Evolutionary conservation across 2,888 invertebrate species (phyloP).

Genomic region (Phragmatobia fuliginosa): DNA sequence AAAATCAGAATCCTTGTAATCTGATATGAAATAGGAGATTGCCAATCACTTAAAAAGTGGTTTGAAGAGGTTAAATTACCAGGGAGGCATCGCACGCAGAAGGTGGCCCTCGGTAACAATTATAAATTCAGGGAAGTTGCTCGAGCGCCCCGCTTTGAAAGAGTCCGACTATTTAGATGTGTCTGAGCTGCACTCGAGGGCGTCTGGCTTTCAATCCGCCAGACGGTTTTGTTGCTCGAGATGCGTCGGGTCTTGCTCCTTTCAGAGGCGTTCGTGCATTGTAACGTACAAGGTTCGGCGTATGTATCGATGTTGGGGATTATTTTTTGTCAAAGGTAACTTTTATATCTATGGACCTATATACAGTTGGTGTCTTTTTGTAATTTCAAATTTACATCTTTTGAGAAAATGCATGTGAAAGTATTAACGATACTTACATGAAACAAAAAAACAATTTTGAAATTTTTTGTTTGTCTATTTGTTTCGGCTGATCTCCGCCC

Average conservation of each 20-base stretch:
- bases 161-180: slow-evolving; percentile 56
- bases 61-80: slow-evolving; percentile 43
- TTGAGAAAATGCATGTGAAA: too few species aligned
- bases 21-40: slow-evolving; percentile 23
- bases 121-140: slow-evolving; percentile 59
- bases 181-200: slow-evolving; percentile 56
- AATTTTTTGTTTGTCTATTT: too few species aligned
- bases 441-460: too few species aligned
- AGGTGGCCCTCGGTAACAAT: slow-evolving; percentile 47
- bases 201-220: slow-evolving; percentile 65
- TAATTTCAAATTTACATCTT: too few species aligned
- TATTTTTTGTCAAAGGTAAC: slow-evolving; percentile 1
- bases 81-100: slow-evolving; percentile 3
- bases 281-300: slow-evolving; percentile 21
- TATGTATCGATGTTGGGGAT: slow-evolving; percentile 22
- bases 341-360: background rate
- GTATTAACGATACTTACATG: too few species aligned
- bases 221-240: slow-evolving; percentile 51
- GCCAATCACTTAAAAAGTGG: slow-evolving; percentile 33
- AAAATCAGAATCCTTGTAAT: background rate
- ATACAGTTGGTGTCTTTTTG: too few species aligned
- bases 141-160: slow-evolving; percentile 47
- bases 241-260: slow-evolving; percentile 41
- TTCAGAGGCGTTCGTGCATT: slow-evolving; percentile 38
- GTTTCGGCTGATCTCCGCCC: too few species aligned